Conservation (phyloP, 2,888 invertebrate species). For the Ophion obscuratus region DNA sequence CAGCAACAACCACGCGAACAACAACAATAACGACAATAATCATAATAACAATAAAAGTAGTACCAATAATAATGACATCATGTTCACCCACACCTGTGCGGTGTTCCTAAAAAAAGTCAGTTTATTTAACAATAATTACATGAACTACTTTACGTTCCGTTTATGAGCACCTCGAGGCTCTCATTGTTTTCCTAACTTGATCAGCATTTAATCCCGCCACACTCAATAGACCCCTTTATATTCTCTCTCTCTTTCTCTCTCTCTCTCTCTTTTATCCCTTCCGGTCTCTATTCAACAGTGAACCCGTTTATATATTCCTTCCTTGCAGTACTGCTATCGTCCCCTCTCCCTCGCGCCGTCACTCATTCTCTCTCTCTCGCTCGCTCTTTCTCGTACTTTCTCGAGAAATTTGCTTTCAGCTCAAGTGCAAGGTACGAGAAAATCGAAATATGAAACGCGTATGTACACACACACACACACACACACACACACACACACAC, state of each 20-base stretch:
- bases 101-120: not conserved
- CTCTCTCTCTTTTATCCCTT: not conserved
- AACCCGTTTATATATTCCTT: slow-evolving; percentile 36
- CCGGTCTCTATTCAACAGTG: not conserved
- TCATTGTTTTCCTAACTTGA: slow-evolving; percentile 44
- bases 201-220: slow-evolving; percentile 16
- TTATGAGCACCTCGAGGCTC: not conserved
- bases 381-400: not conserved
- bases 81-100: not conserved
- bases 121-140: not conserved
- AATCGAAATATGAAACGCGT: slow-evolving; percentile 22
- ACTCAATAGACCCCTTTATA: not conserved
- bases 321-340: not conserved
- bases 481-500: too few relatives aligned
- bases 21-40: too few relatives aligned
- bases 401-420: slow-evolving; percentile 36
- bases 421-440: slow-evolving; percentile 24
- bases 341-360: not conserved
- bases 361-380: not conserved
- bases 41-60: too few relatives aligned
- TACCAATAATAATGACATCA: not conserved
- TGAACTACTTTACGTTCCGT: slow-evolving; percentile 13
- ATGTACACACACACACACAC: not conserved
- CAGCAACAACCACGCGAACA: too few relatives aligned
- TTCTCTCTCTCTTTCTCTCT: not conserved